Evolutionary conservation across 2,888 invertebrate species (phyloP).

Genomic region (Trachelus troglodyta): DNA sequence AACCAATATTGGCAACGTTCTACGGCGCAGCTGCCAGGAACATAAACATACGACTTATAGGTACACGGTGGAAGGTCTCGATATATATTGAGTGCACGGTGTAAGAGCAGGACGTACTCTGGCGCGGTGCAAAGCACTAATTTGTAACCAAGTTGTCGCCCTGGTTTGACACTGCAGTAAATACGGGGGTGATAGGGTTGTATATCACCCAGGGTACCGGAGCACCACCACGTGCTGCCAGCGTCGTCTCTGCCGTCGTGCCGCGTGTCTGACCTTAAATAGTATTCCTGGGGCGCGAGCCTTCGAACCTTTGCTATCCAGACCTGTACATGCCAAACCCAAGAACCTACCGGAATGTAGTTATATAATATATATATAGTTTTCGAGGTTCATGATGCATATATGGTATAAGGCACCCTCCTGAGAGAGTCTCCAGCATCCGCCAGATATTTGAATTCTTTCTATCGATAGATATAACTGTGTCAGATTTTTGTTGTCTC

Average conservation of each 20-base stretch:
- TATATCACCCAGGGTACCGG: slow-evolving; percentile 57
- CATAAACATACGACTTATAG: slow-evolving; percentile 56
- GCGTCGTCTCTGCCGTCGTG: slow-evolving; percentile 15
- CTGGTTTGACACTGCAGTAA: slow-evolving; percentile 65
- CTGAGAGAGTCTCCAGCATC: neutral
- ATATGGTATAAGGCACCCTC: neutral
- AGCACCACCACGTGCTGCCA: slow-evolving; percentile 32
- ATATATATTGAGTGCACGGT: slow-evolving; percentile 36
- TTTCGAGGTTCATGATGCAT: neutral
- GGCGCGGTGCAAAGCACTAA: slow-evolving; percentile 58
- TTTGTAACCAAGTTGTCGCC: slow-evolving; percentile 66
- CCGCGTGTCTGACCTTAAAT: slow-evolving; percentile 35
- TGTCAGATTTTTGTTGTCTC: neutral
- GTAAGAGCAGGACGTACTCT: slow-evolving; percentile 32
- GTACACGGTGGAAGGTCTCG: slow-evolving; percentile 28
- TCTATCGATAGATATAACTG: neutral
- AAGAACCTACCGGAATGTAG: neutral
- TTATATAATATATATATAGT: neutral
- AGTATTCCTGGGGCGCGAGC: slow-evolving; percentile 7
- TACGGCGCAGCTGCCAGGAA: slow-evolving; percentile 59
- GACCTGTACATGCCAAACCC: neutral
- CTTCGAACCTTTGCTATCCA: neutral
- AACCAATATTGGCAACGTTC: slow-evolving; percentile 63
- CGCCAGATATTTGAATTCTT: neutral
- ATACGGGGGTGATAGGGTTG: slow-evolving; percentile 63